Evolutionary conservation across 2,113 vertebrate genomes (phyloP), one percentile per base, ranked within the genome.

Genomic region (Megalops atlanticus): DNA sequence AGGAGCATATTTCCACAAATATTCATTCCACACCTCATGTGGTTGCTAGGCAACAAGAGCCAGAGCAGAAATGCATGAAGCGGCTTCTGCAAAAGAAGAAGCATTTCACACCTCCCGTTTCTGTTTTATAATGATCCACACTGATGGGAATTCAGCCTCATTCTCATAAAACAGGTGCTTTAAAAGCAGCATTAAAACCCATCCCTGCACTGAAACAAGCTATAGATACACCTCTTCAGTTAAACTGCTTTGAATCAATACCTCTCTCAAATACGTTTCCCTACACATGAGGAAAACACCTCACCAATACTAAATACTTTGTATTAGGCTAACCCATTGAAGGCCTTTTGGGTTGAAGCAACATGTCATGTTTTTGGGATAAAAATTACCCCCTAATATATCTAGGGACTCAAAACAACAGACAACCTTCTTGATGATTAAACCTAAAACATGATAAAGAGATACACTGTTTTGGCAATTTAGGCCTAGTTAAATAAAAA

Each of bases 31-130:
- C 74, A 76, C 77, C 31, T 71, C 33, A 33, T n/a, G 43, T 31
- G 31, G 77, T 79, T 79, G 77, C 77, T 47, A 43, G 64, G 77
- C 68, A 70, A 79, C 58, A 45, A 24, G 15, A 71, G 64, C 33
- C n/a, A 36, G 40, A 21, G 41, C 70, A 31, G 47, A 64, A 45
- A 70, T 45, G 39, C 77, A 47, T 27, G 18, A 14, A 36, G 64
- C 10, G 4, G 43, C 64, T 43, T 79, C 77, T 71, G 64, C 39
- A 79, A 79, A 47, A 24, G 3, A 15, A 16, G 39, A 47, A 8
- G 41, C 77, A 47, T 79, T 47, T 70, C 31, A 70, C 77, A 71
- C 41, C 15, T 70, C 12, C 18, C 16, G n/a, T 47, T 71, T 70
- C 64, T 18, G 70, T n/a, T 70, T 70, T 6, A 35, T 16, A 36